Conservation (phyloP, 2,888 invertebrate genomes). For the Cacoxenus indagator region DNA sequence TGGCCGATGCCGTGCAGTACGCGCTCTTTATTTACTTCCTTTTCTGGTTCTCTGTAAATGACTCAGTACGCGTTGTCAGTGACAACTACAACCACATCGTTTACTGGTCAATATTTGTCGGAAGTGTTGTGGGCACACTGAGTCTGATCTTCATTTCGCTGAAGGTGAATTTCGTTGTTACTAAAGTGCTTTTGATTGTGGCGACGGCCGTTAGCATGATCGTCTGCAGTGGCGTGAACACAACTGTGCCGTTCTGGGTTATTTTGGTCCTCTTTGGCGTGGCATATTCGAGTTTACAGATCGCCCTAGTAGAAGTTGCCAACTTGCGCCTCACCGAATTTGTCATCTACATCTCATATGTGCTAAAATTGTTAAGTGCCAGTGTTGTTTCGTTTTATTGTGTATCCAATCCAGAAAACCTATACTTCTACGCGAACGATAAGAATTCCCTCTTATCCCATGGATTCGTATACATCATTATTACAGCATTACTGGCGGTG, state of each 20-base stretch:
- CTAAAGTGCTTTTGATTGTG: conserved; percentile 48
- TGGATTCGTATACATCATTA: conserved; percentile 63
- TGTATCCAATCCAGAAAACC: conserved; percentile 58
- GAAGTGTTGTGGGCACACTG: conserved; percentile 46
- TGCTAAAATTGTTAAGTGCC: conserved; percentile 54
- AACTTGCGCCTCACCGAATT: conserved; percentile 60
- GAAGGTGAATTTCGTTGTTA: conserved; percentile 61
- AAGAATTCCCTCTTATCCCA: conserved; percentile 63
- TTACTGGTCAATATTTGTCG: conserved; percentile 63
- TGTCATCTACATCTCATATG: conserved; percentile 53
- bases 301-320: conserved; percentile 60
- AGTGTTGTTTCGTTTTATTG: conserved; percentile 62
- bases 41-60: conserved; percentile 65
- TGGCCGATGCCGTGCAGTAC: conserved; percentile 62
- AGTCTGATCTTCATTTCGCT: conserved; percentile 54
- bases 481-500: conserved; percentile 57
- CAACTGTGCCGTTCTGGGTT: conserved; percentile 60
- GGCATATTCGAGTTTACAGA: conserved; percentile 58
- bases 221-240: conserved; percentile 46
- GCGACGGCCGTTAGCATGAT: conserved; percentile 60
- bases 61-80: conserved; percentile 52
- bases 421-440: conserved; percentile 64
- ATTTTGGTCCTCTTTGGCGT: conserved; percentile 60
- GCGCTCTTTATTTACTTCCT: conserved; percentile 63
- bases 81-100: conserved; percentile 53